Percentiles rank a stretch among this genome's conserved stretches.
Conservation (phyloP, 2,797 vertebrate species). For the Myotis planiceps region DNA sequence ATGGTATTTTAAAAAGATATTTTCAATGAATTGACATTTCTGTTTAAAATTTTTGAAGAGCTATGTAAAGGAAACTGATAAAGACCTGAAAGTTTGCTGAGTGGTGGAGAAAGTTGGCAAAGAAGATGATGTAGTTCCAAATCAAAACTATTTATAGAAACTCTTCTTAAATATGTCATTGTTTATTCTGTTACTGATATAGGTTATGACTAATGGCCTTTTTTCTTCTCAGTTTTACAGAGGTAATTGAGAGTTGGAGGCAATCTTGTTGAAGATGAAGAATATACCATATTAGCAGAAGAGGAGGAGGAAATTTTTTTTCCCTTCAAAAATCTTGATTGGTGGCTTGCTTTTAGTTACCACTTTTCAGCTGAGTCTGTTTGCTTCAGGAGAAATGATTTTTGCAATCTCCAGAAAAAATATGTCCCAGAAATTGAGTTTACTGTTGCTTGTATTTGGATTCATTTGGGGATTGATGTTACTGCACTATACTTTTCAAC, state of each 20-base stretch:
- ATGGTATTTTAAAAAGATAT: neutral
- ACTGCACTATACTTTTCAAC: conserved; percentile 95
- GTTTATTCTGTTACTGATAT: neutral
- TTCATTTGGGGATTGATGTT: conserved; percentile 97
- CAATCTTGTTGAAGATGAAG: conserved; percentile 76
- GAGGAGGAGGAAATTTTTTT: conserved; percentile 26
- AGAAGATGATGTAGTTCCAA: neutral
- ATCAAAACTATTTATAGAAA: neutral
- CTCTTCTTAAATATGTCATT: neutral
- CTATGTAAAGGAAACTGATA: neutral
- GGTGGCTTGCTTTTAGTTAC: conserved; percentile 42
- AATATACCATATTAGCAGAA: conserved; percentile 68
- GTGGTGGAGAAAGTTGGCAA: conserved; percentile 42
- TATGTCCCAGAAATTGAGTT: conserved; percentile 97
- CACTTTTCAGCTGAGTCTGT: conserved; percentile 39
- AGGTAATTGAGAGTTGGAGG: conserved; percentile 53
- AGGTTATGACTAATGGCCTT: neutral
- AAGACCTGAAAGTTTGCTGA: neutral
- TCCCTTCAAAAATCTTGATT: conserved; percentile 17
- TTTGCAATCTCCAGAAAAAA: conserved; percentile 93
- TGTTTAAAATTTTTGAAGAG: conserved; percentile 49
- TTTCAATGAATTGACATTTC: conserved; percentile 12
- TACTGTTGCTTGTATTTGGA: conserved; percentile 95
- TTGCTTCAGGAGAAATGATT: conserved; percentile 90
- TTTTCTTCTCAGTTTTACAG: conserved; percentile 66